A percentile compares a stretch with the other conserved stretches of the same genome.
phyloP scores from a whole-genome alignment of 2,113 vertebrate species.

The Chaenogobius annularis region DNA sequence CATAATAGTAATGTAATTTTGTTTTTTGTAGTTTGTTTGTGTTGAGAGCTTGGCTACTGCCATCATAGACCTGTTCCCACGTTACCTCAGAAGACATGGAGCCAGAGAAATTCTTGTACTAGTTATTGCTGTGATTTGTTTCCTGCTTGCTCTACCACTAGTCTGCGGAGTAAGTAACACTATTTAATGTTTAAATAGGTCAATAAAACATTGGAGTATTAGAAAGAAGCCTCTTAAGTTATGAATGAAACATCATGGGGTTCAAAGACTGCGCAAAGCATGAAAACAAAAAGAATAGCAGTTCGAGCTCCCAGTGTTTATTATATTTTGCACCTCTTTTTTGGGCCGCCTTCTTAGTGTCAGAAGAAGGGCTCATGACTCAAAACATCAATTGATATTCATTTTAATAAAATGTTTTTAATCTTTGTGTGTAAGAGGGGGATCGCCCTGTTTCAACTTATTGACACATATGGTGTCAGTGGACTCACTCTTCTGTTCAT shows the following conservation, averaged over 20 bases:
- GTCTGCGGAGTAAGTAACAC: conserved; percentile 80
- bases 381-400: not conserved
- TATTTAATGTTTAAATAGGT: not conserved
- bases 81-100: conserved; percentile 75
- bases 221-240: not conserved
- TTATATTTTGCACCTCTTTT: not conserved
- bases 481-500: conserved; percentile 66
- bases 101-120: conserved; percentile 85
- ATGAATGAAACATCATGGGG: not conserved
- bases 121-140: conserved; percentile 77
- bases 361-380: not conserved
- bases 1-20: not conserved
- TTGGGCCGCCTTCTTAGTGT: not conserved
- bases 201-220: not conserved
- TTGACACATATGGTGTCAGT: conserved; percentile 66
- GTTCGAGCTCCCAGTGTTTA: too few relatives aligned
- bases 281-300: too few relatives aligned
- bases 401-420: not conserved
- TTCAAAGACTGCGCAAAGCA: too few relatives aligned
- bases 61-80: conserved; percentile 86
- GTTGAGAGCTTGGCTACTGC: conserved; percentile 91
- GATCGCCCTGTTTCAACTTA: conserved; percentile 57
- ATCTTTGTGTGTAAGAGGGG: conserved; percentile 64
- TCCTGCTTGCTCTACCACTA: conserved; percentile 85
- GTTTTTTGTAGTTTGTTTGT: conserved; percentile 84